A percentile compares a stretch with the other conserved stretches of the same genome.
phyloP scores from a whole-genome alignment of 2,888 invertebrate genomes.

The Byasa hedistus region DNA sequence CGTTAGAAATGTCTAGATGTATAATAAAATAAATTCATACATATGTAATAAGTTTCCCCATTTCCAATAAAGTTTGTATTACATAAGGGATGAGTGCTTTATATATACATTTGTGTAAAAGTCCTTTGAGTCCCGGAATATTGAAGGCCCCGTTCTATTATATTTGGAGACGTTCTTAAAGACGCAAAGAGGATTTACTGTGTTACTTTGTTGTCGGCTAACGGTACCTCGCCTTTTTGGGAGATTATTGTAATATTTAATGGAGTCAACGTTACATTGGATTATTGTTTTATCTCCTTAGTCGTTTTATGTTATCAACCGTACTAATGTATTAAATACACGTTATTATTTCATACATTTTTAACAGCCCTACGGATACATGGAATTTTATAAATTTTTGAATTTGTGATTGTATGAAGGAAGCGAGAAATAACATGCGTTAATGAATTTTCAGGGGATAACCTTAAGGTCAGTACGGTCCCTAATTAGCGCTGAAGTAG shows the following conservation, averaged over 20 bases:
- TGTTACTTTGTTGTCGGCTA: conserved; percentile 1
- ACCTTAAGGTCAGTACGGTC: conserved; percentile 1
- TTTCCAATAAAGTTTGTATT: neutral
- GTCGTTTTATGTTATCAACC: too few relatives aligned
- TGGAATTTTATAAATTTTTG: too few relatives aligned
- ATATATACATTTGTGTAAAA: neutral
- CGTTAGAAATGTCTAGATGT: too few relatives aligned
- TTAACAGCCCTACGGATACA: too few relatives aligned
- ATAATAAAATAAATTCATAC: too few relatives aligned
- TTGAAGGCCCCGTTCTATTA: conserved; percentile 6
- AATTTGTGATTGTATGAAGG: too few relatives aligned
- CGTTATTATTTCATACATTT: too few relatives aligned
- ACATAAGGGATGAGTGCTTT: neutral
- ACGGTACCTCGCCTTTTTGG: neutral
- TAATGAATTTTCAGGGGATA: neutral
- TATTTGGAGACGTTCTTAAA: conserved; percentile 15
- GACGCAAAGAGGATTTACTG: conserved; percentile 14
- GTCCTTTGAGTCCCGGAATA: conserved; percentile 19
- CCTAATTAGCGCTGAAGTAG: conserved; percentile 20
- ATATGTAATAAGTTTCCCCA: neutral
- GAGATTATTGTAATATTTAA: too few relatives aligned
- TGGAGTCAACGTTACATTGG: too few relatives aligned
- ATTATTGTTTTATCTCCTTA: too few relatives aligned
- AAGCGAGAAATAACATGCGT: neutral
- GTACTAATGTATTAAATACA: too few relatives aligned